A percentile compares a stretch with the other conserved stretches of the same genome.
These are phyloP conservation scores for Cactoblastis cactorum DNA, from an alignment of 2,888 invertebrate genomes.

Conservation along the genomic window DNA sequence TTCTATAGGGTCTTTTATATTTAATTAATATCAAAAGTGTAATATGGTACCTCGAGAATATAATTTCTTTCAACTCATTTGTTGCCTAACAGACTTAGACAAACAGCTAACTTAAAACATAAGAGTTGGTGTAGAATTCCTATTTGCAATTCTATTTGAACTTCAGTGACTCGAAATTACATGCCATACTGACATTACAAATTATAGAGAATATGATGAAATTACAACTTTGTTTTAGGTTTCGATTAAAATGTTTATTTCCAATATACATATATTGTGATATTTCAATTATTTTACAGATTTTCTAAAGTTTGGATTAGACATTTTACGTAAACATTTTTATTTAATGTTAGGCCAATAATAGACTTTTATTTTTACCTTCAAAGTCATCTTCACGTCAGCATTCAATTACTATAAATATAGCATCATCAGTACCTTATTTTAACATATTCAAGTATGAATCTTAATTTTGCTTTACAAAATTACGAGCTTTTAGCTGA, in stretches of 20 bases:
- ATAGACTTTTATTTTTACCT: too few relatives aligned
- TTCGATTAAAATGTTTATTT: background rate
- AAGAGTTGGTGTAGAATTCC: constrained; percentile 13
- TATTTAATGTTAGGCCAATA: too few relatives aligned
- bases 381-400: background rate
- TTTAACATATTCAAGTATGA: constrained; percentile 19
- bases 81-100: too few relatives aligned
- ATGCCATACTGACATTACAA: background rate
- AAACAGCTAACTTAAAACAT: constrained; percentile 16
- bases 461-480: constrained; percentile 19
- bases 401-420: background rate
- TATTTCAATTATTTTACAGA: too few relatives aligned
- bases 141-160: constrained; percentile 20
- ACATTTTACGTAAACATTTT: too few relatives aligned
- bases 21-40: too few relatives aligned
- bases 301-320: too few relatives aligned
- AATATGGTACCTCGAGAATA: too few relatives aligned
- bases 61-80: too few relatives aligned
- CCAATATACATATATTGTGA: too few relatives aligned
- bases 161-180: constrained; percentile 5
- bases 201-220: background rate
- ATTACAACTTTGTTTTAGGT: background rate
- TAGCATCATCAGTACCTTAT: too few relatives aligned
- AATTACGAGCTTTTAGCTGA: constrained; percentile 22
- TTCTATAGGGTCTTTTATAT: too few relatives aligned